Percentiles rank a stretch among this genome's conserved stretches.
These are phyloP conservation scores for Eubasilissa regina DNA, from an alignment of 1,140 invertebrate species.

Conservation along the genomic window DNA sequence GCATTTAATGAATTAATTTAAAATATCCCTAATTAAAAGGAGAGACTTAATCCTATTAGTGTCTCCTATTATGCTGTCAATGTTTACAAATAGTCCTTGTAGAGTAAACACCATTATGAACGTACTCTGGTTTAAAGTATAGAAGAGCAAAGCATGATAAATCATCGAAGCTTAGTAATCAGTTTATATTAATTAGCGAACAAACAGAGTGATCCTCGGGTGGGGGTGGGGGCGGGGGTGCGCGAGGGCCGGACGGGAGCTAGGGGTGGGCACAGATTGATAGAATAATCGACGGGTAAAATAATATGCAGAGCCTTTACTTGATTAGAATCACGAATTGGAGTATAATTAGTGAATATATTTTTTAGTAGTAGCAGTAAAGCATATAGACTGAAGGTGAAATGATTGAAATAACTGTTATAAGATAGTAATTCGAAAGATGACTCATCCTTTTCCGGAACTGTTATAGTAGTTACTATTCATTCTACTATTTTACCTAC, in stretches of 20 bases:
- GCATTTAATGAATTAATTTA: neutral
- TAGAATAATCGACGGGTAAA: slow-evolving; percentile 20
- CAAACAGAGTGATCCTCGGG: slow-evolving; percentile 49
- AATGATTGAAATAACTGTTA: too few relatives aligned
- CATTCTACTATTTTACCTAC: too few relatives aligned
- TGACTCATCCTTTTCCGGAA: too few relatives aligned
- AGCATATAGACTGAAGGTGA: too few relatives aligned
- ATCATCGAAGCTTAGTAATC: slow-evolving; percentile 61
- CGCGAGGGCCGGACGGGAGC: neutral
- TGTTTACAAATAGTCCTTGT: slow-evolving; percentile 28
- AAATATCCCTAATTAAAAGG: slow-evolving; percentile 8
- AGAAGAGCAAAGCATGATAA: slow-evolving; percentile 54
- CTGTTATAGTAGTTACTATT: too few relatives aligned
- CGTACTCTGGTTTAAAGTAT: slow-evolving; percentile 44
- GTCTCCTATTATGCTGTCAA: slow-evolving; percentile 33
- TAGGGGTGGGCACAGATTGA: neutral
- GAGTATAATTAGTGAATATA: too few relatives aligned
- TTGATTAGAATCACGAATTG: too few relatives aligned
- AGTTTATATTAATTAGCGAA: slow-evolving; percentile 61
- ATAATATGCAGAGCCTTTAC: neutral
- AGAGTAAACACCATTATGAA: slow-evolving; percentile 18
- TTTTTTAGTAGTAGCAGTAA: too few relatives aligned
- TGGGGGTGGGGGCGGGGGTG: neutral
- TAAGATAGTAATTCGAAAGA: too few relatives aligned
- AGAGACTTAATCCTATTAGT: slow-evolving; percentile 13